Base-by-base conservation (phyloP, 2,888 invertebrate species). In the Eurytoma californica region DNA sequence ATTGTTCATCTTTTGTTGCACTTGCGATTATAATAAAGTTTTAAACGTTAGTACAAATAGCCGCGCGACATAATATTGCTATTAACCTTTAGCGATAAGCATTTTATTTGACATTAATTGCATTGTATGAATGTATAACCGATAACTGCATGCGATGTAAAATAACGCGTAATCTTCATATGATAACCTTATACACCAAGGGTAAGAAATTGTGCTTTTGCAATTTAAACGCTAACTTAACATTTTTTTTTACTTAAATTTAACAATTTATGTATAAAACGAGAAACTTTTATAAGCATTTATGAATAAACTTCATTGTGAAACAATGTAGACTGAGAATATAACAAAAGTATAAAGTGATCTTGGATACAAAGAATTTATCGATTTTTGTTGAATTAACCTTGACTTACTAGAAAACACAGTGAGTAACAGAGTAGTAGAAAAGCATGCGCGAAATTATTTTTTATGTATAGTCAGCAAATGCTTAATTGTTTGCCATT, bases 341-440 rank as follows among this genome's bases (percentile, higher is more conserved):
- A 3, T 51, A 51, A 51, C 51, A 51, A 51, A 30, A 30, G 16
- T 51, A 51, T 51, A 65, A 65, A 65, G 20, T 3, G 2, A 16
- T 57, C 30, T 69, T 69, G 70, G 16, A 70, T 49, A 49, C 24
- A 60, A 60, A 60, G 58, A 49, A 49, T 60, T 49, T 70, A 70
- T 70, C 24, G 70, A 70, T 60, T 70, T 70, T 70, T 28, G 49
- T 60, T 70, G 49, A 49, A 13, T 60, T 58, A 60, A 70, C 70
- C 70, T 70, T 70, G 70, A 70, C 70, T 70, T 39, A 60, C 58
- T 60, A 24, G 24, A 58, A 60, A 70, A 16, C 18, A 57, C 68
- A 57, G 55, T 57, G 55, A 55, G 12, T 57, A 30, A 57, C 13
- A 69, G 55, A 30, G 20, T 18, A 24, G 55, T 57, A 18, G 30